These are phyloP conservation scores for Forbesichthys agassizii DNA, from an alignment of 2,113 vertebrate species.

Conservation along the genomic window DNA sequence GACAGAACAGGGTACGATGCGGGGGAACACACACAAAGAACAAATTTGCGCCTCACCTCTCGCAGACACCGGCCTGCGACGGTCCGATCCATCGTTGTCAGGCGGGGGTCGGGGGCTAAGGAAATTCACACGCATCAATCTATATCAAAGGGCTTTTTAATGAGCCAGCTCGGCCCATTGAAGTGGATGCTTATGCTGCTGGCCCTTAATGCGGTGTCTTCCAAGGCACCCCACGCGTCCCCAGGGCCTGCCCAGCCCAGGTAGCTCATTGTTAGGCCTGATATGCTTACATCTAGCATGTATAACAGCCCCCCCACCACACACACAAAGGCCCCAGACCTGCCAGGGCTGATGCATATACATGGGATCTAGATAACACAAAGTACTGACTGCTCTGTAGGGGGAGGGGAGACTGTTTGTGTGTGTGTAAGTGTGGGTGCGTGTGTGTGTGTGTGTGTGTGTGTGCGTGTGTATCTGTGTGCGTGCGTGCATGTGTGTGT, in stretches of 20 bases:
- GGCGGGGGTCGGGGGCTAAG: background rate
- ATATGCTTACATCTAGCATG: slow-evolving; percentile 34
- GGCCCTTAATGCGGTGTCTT: slow-evolving; percentile 1
- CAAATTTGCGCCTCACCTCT: background rate
- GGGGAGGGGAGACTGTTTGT: background rate
- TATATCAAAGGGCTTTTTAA: slow-evolving; percentile 46
- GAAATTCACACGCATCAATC: slow-evolving; percentile 45
- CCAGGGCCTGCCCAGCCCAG: slow-evolving; percentile 19
- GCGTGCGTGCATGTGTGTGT: background rate
- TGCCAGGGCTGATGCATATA: slow-evolving; percentile 9
- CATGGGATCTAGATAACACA: slow-evolving; percentile 3
- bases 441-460: too few species aligned
- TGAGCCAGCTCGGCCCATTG: slow-evolving; percentile 33
- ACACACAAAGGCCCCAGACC: background rate
- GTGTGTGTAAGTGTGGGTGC: slow-evolving; percentile 6
- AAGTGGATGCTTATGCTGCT: slow-evolving; percentile 29
- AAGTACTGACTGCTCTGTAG: background rate
- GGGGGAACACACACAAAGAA: too few species aligned
- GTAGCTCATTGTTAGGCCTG: slow-evolving; percentile 39
- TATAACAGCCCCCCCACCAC: background rate
- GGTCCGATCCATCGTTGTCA: background rate
- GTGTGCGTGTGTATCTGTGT: too few species aligned
- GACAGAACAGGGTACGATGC: background rate
- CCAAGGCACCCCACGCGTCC: slow-evolving; percentile 19
- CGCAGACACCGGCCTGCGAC: background rate